Evolutionary conservation across 2,888 invertebrate species (phyloP), one percentile per base, ranked within the genome.

Genomic region (Acleris emargana): DNA sequence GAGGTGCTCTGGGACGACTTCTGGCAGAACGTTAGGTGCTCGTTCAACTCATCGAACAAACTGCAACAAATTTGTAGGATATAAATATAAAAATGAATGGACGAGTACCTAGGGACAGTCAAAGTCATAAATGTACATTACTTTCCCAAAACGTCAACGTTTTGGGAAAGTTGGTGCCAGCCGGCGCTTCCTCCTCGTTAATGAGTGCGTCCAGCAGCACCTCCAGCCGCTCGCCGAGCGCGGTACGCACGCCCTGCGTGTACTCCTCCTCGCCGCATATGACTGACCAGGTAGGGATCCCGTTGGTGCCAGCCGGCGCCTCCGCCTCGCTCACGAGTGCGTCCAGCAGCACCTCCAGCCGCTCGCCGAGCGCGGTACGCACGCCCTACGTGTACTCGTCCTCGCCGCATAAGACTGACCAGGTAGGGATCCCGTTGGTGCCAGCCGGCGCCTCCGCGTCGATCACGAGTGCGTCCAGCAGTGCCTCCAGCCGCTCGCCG

Each of bases 11-110:
- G 94, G 70, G 95, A 94, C 70, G 95, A 94, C 80, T 94, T 93
- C 87, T 96, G 94, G 83, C 96, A 94, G 91, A 96, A 95, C 73
- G 94, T 89, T 61, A 95, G 93, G 85, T 97, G 96, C 83, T 95
- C 95, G 77, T 94, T 94, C 67, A 96, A 86, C 77, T 96, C 96
- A 72, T 95, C 94, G 76, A 95, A 94, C 61, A 94, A 81, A 67
- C 93, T 93, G 86, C 2, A 84, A 86, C 18, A 32, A 58, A 64
- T 52, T 25, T 18, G 38, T n/a, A 28, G 53, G 16, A 17, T 43
- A n/a, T n/a, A 16, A 43, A 16, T 43, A 0, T 0, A 2, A 16
- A n/a, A n/a, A 13, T 42, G 1, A 9, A 13, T 42, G 22, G 22
- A 22, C 22, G 25, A 5, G 25, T 25, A 25, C 25, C 25, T 6